These are phyloP conservation scores for Erebia aethiops DNA, from an alignment of 2,888 invertebrate genomes.

Conservation along the genomic window DNA sequence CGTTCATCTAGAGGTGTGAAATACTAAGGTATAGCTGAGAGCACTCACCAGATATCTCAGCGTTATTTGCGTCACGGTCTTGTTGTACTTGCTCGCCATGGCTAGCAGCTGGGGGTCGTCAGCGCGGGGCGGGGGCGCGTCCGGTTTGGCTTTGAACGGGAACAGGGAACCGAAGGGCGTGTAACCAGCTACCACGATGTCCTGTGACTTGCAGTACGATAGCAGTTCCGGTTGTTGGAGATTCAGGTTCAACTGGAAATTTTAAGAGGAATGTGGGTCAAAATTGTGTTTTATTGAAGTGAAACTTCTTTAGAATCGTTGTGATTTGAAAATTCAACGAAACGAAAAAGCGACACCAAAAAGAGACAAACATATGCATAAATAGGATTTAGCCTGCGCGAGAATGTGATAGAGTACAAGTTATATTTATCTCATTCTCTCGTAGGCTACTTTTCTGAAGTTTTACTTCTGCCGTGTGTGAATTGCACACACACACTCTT, in stretches of 20 bases:
- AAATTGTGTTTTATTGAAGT: no score
- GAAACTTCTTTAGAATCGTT: no score
- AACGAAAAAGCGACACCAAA: no score
- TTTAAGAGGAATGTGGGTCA: not conserved
- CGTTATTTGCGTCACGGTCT: slow-evolving; percentile 85
- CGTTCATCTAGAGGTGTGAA: no score
- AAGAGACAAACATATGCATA: no score
- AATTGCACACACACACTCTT: no score
- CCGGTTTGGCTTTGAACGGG: slow-evolving; percentile 65
- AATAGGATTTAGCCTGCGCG: no score
- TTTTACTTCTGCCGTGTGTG: no score
- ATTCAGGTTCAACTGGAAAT: slow-evolving; percentile 57
- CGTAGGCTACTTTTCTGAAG: no score
- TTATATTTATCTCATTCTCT: no score
- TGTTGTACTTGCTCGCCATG: slow-evolving; percentile 84
- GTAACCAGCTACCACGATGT: slow-evolving; percentile 87
- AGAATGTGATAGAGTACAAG: no score
- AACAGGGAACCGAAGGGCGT: slow-evolving; percentile 86
- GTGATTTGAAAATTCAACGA: no score
- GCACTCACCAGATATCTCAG: slow-evolving; percentile 85
- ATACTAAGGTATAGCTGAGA: not conserved
- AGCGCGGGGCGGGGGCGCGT: slow-evolving; percentile 79
- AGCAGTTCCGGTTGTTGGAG: slow-evolving; percentile 87
- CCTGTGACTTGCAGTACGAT: slow-evolving; percentile 85
- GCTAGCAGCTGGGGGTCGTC: slow-evolving; percentile 77